Evolutionary conservation across 2,888 invertebrate genomes (phyloP), one percentile per base, ranked within the genome.

Genomic region (Pandemis corylana): DNA sequence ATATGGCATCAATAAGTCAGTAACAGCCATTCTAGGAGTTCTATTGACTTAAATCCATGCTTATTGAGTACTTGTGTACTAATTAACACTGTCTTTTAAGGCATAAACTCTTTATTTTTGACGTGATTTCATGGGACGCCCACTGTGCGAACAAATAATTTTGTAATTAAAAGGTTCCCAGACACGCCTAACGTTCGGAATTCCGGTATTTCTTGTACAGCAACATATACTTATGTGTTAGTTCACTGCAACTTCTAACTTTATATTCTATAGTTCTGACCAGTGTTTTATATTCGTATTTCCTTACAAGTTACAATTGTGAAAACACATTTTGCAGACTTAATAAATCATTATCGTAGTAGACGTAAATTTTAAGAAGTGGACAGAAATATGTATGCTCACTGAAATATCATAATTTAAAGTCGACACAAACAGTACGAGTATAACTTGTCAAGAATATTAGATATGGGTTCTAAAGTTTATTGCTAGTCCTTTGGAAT

Each of bases 141-240:
- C 65, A 65, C 69, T 77, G 80, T 78, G 77, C 71, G 80, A 80
- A 81, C 80, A 80, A 82, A 84, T 85, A 84, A 81, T 78, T 81
- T 82, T 78, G 83, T 87, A 87, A 87, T 87, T 85, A 83, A 81
- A 80, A 80, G 83, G 84, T 89, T 89, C 89, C 79, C 88, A 88
- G 86, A 77, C 87, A 77, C 86, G 80, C 81, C 82, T 77, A 79
- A 81, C 65, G 71, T 67, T 41, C 70, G 76, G 78, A 79, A 80
- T 77, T 69, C 71, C 28, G 67, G 62, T 67, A n/a, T 28, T 1
- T 15, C 20, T n/a, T 3, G 12, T 46, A 65, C 56, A 56, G 15
- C 13, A 9, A 56, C 20, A 15, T 15, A 56, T 20, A 20, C 4
- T 56, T 20, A 36, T 36, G 28, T 7, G 3, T 9, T 4, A 20